phyloP scores from a whole-genome alignment of 2,113 vertebrate genomes.

The Phylloscopus trochilus region DNA sequence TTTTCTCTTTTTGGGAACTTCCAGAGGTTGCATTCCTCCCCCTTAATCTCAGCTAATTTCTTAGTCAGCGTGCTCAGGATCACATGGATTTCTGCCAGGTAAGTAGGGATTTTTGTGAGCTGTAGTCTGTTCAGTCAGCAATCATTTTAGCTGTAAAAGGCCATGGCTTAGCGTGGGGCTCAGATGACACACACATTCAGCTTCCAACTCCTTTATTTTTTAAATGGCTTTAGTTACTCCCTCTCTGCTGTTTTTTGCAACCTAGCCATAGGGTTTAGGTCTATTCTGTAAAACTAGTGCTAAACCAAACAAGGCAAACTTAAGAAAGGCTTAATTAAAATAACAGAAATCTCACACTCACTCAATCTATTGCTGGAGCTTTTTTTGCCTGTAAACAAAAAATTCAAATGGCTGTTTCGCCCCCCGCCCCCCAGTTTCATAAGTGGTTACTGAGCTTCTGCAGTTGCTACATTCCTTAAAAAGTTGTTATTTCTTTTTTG shows the following conservation, averaged over 20 bases:
- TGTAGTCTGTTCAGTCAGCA: background rate
- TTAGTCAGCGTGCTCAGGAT: background rate
- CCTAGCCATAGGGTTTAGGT: conserved; percentile 8
- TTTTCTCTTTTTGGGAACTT: conserved; percentile 16
- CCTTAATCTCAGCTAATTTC: background rate
- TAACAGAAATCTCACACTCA: conserved; percentile 42
- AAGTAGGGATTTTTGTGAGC: background rate
- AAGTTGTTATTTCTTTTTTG: conserved; percentile 63
- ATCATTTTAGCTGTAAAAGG: conserved; percentile 48
- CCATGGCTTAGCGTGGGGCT: background rate
- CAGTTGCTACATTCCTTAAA: conserved; percentile 66
- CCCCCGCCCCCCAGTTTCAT: background rate
- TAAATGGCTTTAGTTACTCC: conserved; percentile 25
- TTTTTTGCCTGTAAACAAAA: conserved; percentile 53
- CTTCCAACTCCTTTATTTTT: conserved; percentile 48
- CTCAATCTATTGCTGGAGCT: conserved; percentile 31
- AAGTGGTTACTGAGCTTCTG: conserved; percentile 64
- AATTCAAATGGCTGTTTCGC: conserved; percentile 1
- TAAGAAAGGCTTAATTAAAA: conserved; percentile 55
- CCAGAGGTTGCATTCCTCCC: background rate
- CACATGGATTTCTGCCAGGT: conserved; percentile 39
- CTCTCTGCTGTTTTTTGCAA: background rate
- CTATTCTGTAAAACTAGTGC: conserved; percentile 18
- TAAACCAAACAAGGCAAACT: conserved; percentile 62
- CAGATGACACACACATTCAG: background rate